Evolutionary conservation across 2,888 invertebrate species (phyloP).

Genomic region (Galerucella pusilla): DNA sequence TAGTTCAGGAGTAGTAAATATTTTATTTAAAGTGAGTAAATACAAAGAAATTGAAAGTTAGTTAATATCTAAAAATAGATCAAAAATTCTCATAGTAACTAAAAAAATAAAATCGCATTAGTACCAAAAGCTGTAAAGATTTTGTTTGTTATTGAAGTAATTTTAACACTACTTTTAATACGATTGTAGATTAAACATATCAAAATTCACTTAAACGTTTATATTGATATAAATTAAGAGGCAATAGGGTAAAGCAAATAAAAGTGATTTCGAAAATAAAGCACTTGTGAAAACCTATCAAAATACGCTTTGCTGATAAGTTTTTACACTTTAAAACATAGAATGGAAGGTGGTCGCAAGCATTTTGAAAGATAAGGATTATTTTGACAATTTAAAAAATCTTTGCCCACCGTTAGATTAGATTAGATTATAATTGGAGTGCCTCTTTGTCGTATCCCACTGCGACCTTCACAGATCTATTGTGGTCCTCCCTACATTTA

Average conservation of each 20-base stretch:
- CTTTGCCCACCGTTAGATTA: no score
- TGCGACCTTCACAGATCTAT: no score
- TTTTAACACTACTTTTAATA: not conserved
- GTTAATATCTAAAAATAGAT: slow-evolving; percentile 1
- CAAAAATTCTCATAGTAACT: not conserved
- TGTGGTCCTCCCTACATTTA: no score
- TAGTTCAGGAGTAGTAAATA: not conserved
- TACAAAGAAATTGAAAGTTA: not conserved
- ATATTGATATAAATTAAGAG: not conserved
- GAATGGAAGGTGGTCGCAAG: no score
- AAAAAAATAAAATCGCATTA: not conserved
- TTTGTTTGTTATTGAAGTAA: not conserved
- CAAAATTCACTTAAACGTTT: not conserved
- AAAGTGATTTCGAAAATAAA: no score
- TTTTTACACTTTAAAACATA: no score
- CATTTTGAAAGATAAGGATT: no score
- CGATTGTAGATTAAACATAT: not conserved
- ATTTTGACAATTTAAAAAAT: no score
- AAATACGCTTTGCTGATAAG: no score
- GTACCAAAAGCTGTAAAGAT: not conserved
- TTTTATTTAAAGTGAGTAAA: slow-evolving; percentile 3
- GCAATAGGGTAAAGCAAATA: not conserved
- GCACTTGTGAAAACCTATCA: no score
- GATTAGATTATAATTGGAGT: no score
- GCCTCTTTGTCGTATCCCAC: no score